These are phyloP conservation scores for Zaprionus davidi DNA, from an alignment of 1,140 invertebrate species.

Conservation along the genomic window DNA sequence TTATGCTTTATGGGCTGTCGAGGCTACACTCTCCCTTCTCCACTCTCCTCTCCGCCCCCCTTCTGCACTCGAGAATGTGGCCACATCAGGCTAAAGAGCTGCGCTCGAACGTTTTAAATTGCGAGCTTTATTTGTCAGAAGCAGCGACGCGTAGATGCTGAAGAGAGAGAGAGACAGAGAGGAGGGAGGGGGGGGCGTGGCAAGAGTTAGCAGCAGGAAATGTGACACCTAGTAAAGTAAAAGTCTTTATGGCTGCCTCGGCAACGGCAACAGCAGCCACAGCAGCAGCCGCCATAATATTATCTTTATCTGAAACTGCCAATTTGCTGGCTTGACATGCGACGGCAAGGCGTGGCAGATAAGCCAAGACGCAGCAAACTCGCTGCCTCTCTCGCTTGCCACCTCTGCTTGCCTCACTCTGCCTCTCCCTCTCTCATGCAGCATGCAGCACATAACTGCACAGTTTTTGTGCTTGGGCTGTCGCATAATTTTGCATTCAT, in stretches of 20 bases:
- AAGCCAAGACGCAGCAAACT: conserved; percentile 36
- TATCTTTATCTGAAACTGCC: conserved; percentile 78
- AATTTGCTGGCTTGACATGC: conserved; percentile 65
- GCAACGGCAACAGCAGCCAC: conserved; percentile 7
- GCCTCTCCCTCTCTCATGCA: conserved; percentile 2
- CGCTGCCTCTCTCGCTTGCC: background rate
- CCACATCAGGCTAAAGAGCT: conserved; percentile 25
- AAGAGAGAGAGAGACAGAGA: background rate
- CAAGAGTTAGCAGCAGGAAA: conserved; percentile 40
- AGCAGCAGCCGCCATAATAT: conserved; percentile 67
- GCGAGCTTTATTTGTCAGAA: conserved; percentile 67
- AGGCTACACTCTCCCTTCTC: background rate
- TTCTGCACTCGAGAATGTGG: background rate
- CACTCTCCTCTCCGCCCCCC: background rate
- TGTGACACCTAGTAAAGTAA: conserved; percentile 77
- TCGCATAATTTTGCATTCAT: conserved; percentile 78
- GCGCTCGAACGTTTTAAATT: conserved; percentile 48
- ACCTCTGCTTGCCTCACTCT: conserved; percentile 1
- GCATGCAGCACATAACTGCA: conserved; percentile 12
- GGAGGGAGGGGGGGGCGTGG: background rate
- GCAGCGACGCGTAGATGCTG: conserved; percentile 1
- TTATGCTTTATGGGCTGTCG: conserved; percentile 39
- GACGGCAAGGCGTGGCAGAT: conserved; percentile 52
- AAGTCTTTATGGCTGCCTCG: conserved; percentile 48
- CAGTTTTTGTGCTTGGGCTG: conserved; percentile 44